Evolutionary conservation across 2,113 vertebrate genomes (phyloP).

Genomic region (Cebidichthys violaceus): DNA sequence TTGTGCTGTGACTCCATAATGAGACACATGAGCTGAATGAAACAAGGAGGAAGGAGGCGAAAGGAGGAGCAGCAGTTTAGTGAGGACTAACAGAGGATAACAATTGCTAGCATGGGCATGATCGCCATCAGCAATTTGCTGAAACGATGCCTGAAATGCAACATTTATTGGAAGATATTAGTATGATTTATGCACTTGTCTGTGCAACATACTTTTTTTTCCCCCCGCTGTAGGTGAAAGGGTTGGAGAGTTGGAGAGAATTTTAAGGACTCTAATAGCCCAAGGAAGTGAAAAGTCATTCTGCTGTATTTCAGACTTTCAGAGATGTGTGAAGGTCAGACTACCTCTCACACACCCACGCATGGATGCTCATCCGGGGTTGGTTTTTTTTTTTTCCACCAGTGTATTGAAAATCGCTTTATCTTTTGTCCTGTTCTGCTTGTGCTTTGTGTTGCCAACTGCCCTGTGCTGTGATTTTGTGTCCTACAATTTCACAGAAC

Average conservation of each 20-base stretch:
- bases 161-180: slow-evolving; percentile 51
- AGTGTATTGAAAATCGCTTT: neutral
- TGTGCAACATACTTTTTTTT: slow-evolving; percentile 44
- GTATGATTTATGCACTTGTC: slow-evolving; percentile 63
- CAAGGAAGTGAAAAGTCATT: slow-evolving; percentile 55
- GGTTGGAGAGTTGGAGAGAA: slow-evolving; percentile 51
- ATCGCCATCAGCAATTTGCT: slow-evolving; percentile 36
- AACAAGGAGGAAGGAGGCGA: slow-evolving; percentile 12
- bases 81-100: slow-evolving; percentile 36
- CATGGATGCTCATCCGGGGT: slow-evolving; percentile 28
- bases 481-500: neutral
- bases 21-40: slow-evolving; percentile 54
- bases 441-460: neutral
- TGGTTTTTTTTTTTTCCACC: neutral
- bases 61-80: slow-evolving; percentile 16
- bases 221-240: slow-evolving; percentile 44
- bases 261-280: slow-evolving; percentile 64
- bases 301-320: slow-evolving; percentile 36
- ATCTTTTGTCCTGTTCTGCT: slow-evolving; percentile 6
- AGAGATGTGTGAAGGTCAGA: slow-evolving; percentile 69
- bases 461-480: neutral
- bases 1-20: slow-evolving; percentile 44
- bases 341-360: slow-evolving; percentile 38
- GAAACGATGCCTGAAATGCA: slow-evolving; percentile 17
- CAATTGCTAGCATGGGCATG: slow-evolving; percentile 21